Percentiles rank a stretch among this genome's conserved stretches.
Conservation (phyloP, 2,888 invertebrate genomes). For the Abrostola triplasia region DNA sequence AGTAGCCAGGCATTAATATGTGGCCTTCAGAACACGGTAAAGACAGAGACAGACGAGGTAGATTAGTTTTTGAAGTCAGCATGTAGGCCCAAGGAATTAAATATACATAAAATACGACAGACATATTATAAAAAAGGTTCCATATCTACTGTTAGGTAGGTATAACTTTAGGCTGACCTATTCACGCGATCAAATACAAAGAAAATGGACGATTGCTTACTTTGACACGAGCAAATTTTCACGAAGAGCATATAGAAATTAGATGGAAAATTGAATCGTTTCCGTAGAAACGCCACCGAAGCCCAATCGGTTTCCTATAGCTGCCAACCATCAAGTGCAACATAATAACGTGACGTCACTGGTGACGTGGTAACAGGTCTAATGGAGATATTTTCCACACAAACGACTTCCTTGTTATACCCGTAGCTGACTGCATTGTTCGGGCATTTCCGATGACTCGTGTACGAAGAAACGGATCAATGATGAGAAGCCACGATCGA, state of each 20-base stretch:
- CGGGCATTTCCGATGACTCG: constrained; percentile 48
- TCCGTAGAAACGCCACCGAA: neutral
- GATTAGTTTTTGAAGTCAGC: too few species aligned
- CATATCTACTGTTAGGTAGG: too few species aligned
- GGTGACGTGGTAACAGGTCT: constrained; percentile 22
- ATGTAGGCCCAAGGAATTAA: too few species aligned
- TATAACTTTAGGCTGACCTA: too few species aligned
- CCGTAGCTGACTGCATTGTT: constrained; percentile 34
- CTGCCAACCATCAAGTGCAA: neutral
- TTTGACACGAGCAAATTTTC: neutral
- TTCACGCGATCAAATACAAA: too few species aligned
- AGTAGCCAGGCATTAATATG: too few species aligned
- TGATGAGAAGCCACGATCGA: constrained; percentile 34
- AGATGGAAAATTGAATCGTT: neutral
- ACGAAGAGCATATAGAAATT: neutral
- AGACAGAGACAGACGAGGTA: too few species aligned
- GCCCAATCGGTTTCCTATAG: neutral
- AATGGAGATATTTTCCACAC: constrained; percentile 47
- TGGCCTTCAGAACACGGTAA: too few species aligned
- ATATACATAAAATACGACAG: too few species aligned
- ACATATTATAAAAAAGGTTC: too few species aligned
- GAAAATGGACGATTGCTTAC: too few species aligned
- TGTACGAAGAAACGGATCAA: constrained; percentile 41
- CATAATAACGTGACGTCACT: constrained; percentile 13
- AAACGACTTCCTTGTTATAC: constrained; percentile 40